Evolutionary conservation across 2,888 invertebrate genomes (phyloP), one percentile per base, ranked within the genome.

Genomic region (Ceratothoa steindachneri): DNA sequence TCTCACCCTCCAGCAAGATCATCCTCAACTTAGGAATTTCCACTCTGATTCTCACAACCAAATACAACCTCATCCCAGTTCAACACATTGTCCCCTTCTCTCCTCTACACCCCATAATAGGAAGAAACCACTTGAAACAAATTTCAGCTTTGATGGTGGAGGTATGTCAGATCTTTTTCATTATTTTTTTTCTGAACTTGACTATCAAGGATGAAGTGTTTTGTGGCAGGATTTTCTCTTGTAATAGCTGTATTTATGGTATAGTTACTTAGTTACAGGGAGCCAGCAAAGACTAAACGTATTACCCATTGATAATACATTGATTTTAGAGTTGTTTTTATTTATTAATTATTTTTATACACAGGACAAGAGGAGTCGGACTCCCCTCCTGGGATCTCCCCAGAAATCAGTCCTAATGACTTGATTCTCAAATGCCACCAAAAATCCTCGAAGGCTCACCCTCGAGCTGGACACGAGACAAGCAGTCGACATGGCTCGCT

Each of bases 381-480:
- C 41, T 71, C 80, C 27, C 73, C 81, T 81, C 24, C 22, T 22
- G 22, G 64, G 29, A 64, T 41, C 22, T 73, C 76, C 24, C 64
- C 73, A 24, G 76, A 76, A 69, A 60, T 67, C n/a, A 73, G 72
- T 30, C 73, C 76, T 2, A 73, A 76, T 7, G 64, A 69, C 30
- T 60, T 76, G 29, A 30, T 30, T 27, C 19, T 52, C 65, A 68
- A 55, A n/a, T 31, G 41, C 52, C 67, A 60, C 30, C 30, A 41
- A 60, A 71, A 55, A 22, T 41, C 68, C 55, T 60, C 60, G n/a
- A 60, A 60, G 24, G 60, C 12, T 60, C 19, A 24, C 12, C 19
- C 22, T 24, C 19, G 22, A 22, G 24, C 27, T 22, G 41, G 41
- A 41, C 41, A 5, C 15, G 52, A 51, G 3, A 1, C 3, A 2